Evolutionary conservation across 2,113 vertebrate genomes (phyloP).

Genomic region (Mobula hypostoma): DNA sequence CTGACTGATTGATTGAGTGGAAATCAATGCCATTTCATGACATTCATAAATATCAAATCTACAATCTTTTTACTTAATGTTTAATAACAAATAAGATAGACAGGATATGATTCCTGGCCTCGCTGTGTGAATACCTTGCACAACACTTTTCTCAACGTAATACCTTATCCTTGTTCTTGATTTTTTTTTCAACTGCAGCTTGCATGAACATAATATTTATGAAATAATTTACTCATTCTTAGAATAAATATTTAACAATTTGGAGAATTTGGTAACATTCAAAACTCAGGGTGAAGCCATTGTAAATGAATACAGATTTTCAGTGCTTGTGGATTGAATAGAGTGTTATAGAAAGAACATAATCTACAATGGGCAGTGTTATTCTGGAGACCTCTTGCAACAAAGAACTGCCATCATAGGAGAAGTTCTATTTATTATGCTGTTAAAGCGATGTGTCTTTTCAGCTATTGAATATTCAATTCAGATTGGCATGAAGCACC

Average conservation of each 20-base stretch:
- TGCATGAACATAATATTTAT: neutral
- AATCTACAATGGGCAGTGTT: neutral
- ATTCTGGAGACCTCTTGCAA: neutral
- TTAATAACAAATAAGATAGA: neutral
- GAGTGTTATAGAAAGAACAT: neutral
- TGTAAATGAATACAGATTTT: neutral
- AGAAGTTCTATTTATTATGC: neutral
- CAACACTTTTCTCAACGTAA: neutral
- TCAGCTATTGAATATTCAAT: constrained; percentile 16
- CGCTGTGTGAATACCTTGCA: neutral
- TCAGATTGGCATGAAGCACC: neutral
- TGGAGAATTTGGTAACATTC: neutral
- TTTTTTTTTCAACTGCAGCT: neutral
- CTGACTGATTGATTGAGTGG: neutral
- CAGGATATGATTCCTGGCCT: neutral
- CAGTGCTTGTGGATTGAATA: neutral
- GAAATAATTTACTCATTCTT: constrained; percentile 10
- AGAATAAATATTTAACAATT: constrained; percentile 33
- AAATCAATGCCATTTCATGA: neutral
- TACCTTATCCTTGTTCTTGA: neutral
- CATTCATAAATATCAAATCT: too few species aligned
- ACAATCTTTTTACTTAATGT: neutral
- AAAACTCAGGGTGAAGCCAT: constrained; percentile 17
- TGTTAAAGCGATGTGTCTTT: neutral
- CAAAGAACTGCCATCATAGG: neutral